phyloP scores from a whole-genome alignment of 1,140 invertebrate species.

The Drosophila jambulina region DNA sequence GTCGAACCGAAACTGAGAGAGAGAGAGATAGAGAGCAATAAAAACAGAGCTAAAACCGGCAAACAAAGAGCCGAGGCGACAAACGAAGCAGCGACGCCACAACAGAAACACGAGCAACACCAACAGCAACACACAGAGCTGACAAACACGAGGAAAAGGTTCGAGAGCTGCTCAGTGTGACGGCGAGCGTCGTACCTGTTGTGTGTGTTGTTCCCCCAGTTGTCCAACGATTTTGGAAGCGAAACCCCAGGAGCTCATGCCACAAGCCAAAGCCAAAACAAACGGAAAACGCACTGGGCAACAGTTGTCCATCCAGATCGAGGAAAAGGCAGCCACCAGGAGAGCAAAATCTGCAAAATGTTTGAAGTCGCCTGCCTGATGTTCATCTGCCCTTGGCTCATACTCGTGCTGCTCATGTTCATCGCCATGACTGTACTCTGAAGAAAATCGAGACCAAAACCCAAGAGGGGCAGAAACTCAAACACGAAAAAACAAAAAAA shows the following conservation, averaged over 20 bases:
- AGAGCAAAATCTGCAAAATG: slow-evolving; percentile 57
- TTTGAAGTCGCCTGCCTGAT: slow-evolving; percentile 81
- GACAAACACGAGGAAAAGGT: slow-evolving; percentile 40
- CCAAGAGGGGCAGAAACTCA: background rate
- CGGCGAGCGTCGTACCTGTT: slow-evolving; percentile 74
- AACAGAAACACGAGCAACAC: slow-evolving; percentile 29
- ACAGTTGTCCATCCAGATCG: slow-evolving; percentile 36
- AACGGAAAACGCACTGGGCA: slow-evolving; percentile 11
- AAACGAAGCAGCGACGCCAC: slow-evolving; percentile 34
- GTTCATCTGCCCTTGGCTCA: slow-evolving; percentile 83
- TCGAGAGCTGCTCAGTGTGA: slow-evolving; percentile 55
- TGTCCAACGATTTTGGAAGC: slow-evolving; percentile 14
- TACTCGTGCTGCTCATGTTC: slow-evolving; percentile 78
- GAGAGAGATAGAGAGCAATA: slow-evolving; percentile 11
- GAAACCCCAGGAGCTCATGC: slow-evolving; percentile 11
- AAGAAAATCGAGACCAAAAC: slow-evolving; percentile 17
- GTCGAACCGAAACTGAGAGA: slow-evolving; percentile 1
- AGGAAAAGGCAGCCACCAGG: background rate
- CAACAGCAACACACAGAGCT: slow-evolving; percentile 28
- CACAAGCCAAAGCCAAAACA: slow-evolving; percentile 4
- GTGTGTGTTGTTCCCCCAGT: slow-evolving; percentile 29
- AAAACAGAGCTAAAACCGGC: slow-evolving; percentile 39
- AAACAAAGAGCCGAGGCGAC: slow-evolving; percentile 54
- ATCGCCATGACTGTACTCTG: slow-evolving; percentile 81
- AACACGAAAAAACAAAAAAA: slow-evolving; percentile 6